These are phyloP conservation scores for Drosophila tani DNA, from an alignment of 1,140 invertebrate species.

Conservation along the genomic window DNA sequence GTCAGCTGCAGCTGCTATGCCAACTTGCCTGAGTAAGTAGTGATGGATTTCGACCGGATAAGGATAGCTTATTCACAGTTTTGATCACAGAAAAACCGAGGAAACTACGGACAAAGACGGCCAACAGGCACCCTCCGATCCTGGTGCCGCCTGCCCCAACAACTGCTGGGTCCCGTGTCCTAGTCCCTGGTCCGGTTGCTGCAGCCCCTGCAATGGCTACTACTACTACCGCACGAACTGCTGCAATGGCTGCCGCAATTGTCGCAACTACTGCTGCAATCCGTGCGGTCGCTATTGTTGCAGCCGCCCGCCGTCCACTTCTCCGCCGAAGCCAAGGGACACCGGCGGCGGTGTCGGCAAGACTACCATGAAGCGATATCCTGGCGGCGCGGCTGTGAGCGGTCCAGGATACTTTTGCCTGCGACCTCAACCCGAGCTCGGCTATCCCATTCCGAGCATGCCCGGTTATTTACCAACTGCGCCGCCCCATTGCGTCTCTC, in stretches of 20 bases:
- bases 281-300: constrained; percentile 10
- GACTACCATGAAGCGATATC: not conserved
- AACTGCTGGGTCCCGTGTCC: constrained; percentile 14
- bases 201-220: constrained; percentile 44
- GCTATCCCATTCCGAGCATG: not conserved
- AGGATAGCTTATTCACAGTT: not conserved
- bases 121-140: not conserved
- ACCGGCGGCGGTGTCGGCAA: no score
- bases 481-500: not conserved
- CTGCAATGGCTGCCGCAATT: constrained; percentile 18
- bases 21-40: constrained; percentile 14
- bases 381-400: not conserved
- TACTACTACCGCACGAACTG: constrained; percentile 39
- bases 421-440: not conserved
- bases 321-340: not conserved
- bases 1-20: constrained; percentile 26
- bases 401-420: not conserved
- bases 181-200: constrained; percentile 20
- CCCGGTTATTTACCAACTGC: constrained; percentile 4
- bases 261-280: constrained; percentile 13
- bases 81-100: not conserved
- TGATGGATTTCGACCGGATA: no score
- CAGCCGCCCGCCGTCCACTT: not conserved
- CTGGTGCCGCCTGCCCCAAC: not conserved
- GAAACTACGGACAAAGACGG: no score